phyloP scores from a whole-genome alignment of 1,140 invertebrate genomes.

The Aphidius ervi region DNA sequence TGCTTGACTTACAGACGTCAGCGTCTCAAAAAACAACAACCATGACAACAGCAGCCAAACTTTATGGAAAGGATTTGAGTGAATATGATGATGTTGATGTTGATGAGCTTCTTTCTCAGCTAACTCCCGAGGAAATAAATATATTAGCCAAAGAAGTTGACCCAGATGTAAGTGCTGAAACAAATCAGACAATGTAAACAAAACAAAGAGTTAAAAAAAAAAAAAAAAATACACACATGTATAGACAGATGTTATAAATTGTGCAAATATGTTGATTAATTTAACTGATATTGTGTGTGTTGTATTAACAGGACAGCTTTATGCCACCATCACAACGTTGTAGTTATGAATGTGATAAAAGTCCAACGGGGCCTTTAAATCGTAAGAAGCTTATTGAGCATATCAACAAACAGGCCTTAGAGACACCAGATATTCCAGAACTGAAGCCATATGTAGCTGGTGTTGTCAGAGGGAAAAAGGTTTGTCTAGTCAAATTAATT shows the following conservation, averaged over 20 bases:
- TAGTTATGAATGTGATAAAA: conserved; percentile 92
- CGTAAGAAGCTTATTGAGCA: conserved; percentile 95
- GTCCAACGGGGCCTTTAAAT: conserved; percentile 91
- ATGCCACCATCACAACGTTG: conserved; percentile 93
- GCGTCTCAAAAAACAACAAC: conserved; percentile 80
- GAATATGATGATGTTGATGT: conserved; percentile 95
- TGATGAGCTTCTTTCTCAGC: conserved; percentile 89
- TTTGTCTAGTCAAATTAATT: conserved; percentile 42
- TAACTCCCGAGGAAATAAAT: conserved; percentile 93
- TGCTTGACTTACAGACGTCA: conserved; percentile 66
- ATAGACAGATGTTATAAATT: no score
- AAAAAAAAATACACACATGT: background rate
- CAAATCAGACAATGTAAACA: background rate
- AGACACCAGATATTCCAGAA: conserved; percentile 96
- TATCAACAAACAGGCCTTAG: conserved; percentile 94
- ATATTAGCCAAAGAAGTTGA: conserved; percentile 98
- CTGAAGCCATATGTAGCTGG: conserved; percentile 89
- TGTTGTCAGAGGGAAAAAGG: conserved; percentile 85
- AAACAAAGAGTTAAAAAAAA: background rate
- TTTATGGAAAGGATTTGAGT: conserved; percentile 89
- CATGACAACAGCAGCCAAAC: conserved; percentile 81
- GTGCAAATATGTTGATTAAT: no score
- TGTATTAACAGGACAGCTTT: conserved; percentile 77
- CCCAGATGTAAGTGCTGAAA: conserved; percentile 84
- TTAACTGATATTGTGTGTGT: no score